Base-by-base conservation (phyloP, 2,113 vertebrate genomes). In the Cettia cetti region DNA sequence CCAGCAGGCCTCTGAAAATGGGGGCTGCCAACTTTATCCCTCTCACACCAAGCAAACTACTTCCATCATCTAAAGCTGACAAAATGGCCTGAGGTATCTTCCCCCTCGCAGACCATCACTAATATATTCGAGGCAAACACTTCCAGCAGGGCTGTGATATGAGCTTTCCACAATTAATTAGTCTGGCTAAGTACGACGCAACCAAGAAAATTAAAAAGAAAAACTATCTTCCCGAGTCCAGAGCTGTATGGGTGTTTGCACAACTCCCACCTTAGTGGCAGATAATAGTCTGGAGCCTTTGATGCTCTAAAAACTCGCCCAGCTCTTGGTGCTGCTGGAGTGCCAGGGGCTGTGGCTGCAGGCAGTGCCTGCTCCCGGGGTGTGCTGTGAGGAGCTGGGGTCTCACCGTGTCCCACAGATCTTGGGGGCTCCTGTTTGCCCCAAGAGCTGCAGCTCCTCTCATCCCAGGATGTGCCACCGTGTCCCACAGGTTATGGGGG, bases 161-260 rank as follows among this genome's bases (percentile, higher is more conserved):
- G 54, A 91, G 82, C 90, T 71, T 53, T 33, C 87, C 92, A 24
- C 90, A 64, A 96, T 90, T 92, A 96, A 94, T 95, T 88, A 96
- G 60, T 5, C 47, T 3, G 7, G 92, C 90, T 88, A 56, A 96
- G 85, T 9, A 40, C 82, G 44, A n/a, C 35, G 64, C 76, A 75
- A 86, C 1, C 20, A 56, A 70, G 85, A 82, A 94, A 95, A 96
- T 94, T 24, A 90, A 91, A 89, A 94, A 82, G 78, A 84, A 94
- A 80, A 93, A 90, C 70, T 54, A 27, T 91, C 84, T 92, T 78
- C 69, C 68, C 47, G 9, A 82, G 89, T 8, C 44, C 50, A 52
- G 89, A 87, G 75, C 52, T 79, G 45, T 26, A 82, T 39, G 86
- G 61, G 54, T 88, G 45, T 93, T 86, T 95, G 91, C 90, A 96